Percentiles rank a stretch among this genome's conserved stretches.
These are phyloP conservation scores for Onchidella celtica DNA, from an alignment of 2,888 invertebrate genomes.

Conservation along the genomic window DNA sequence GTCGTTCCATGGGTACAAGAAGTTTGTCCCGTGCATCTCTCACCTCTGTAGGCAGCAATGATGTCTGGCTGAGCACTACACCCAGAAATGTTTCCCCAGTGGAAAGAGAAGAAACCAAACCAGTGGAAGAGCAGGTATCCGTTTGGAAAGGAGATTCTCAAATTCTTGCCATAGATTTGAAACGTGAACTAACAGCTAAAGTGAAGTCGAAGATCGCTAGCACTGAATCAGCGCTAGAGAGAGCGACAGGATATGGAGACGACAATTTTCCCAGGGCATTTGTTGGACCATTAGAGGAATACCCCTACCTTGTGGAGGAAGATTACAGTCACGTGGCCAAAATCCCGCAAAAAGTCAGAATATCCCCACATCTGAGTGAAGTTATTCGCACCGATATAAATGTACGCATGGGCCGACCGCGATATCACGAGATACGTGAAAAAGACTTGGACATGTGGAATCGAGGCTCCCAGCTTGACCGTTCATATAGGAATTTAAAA, in stretches of 20 bases:
- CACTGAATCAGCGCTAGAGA: slow-evolving; percentile 64
- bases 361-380: slow-evolving; percentile 72
- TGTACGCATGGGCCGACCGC: slow-evolving; percentile 73
- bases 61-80: slow-evolving; percentile 45
- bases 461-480: slow-evolving; percentile 63
- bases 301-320: slow-evolving; percentile 63
- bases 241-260: slow-evolving; percentile 69
- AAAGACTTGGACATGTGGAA: slow-evolving; percentile 69
- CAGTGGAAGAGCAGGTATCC: slow-evolving; percentile 52
- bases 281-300: slow-evolving; percentile 61
- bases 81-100: slow-evolving; percentile 51
- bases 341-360: slow-evolving; percentile 71
- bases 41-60: slow-evolving; percentile 7
- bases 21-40: slow-evolving; percentile 28
- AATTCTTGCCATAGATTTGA: slow-evolving; percentile 68
- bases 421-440: slow-evolving; percentile 68
- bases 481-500: slow-evolving; percentile 89
- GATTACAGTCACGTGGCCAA: slow-evolving; percentile 67
- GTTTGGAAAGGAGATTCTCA: slow-evolving; percentile 70
- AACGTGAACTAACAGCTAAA: slow-evolving; percentile 62
- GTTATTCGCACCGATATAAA: slow-evolving; percentile 71
- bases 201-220: slow-evolving; percentile 61
- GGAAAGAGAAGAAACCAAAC: slow-evolving; percentile 40
- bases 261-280: slow-evolving; percentile 56
- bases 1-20: slow-evolving; percentile 20